phyloP scores from a whole-genome alignment of 2,113 vertebrate genomes.

The Sigmodon hispidus region DNA sequence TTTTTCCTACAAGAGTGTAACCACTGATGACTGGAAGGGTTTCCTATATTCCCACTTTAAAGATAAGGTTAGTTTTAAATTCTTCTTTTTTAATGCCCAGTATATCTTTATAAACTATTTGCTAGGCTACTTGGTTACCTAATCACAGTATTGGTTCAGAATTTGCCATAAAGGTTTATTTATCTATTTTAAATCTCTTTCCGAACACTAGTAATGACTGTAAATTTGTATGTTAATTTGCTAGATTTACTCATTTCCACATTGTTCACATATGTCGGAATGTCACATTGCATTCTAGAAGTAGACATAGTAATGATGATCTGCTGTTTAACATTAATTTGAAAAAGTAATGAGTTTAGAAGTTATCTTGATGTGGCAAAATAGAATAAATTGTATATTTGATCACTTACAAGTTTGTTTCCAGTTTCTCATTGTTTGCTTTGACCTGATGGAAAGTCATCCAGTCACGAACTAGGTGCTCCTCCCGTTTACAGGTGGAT shows the following conservation, averaged over 20 bases:
- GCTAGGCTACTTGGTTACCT: constrained; percentile 15
- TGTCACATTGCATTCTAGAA: neutral
- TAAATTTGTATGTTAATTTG: neutral
- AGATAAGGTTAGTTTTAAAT: constrained; percentile 90
- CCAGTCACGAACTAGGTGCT: neutral
- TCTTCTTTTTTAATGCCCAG: neutral
- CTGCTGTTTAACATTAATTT: neutral
- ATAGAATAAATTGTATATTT: neutral
- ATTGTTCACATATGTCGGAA: neutral
- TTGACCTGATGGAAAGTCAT: neutral
- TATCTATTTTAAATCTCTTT: constrained; percentile 25
- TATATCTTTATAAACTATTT: neutral
- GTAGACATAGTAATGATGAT: neutral
- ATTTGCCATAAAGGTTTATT: constrained; percentile 32
- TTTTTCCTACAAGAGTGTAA: constrained; percentile 93
- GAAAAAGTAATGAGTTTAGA: neutral
- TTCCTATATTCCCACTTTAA: constrained; percentile 96
- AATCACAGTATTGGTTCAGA: neutral
- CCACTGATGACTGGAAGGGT: constrained; percentile 94
- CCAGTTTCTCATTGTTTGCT: neutral
- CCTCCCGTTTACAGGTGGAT: constrained; percentile 87
- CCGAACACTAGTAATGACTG: neutral
- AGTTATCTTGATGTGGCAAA: neutral
- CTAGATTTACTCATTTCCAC: neutral
- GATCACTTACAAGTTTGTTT: neutral